A percentile compares a stretch with the other conserved stretches of the same genome.
Conservation (phyloP, 2,888 invertebrate species). For the Isoperla grammatica region DNA sequence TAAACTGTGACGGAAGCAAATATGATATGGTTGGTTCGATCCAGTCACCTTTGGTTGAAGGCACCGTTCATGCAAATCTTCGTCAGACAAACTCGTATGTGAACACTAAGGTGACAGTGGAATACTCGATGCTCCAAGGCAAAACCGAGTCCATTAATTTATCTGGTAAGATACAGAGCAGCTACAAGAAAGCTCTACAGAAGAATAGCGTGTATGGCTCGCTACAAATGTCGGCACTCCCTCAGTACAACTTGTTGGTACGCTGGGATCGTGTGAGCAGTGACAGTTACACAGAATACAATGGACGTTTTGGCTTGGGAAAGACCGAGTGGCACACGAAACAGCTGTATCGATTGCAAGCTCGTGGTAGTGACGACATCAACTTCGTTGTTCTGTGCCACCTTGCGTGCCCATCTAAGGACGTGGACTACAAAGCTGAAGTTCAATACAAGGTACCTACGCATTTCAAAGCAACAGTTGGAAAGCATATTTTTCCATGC, state of each 20-base stretch:
- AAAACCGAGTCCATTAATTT: constrained; percentile 33
- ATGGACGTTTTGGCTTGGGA: constrained; percentile 33
- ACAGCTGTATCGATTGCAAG: constrained; percentile 34
- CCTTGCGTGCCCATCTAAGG: constrained; percentile 32
- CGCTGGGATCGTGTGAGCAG: constrained; percentile 36
- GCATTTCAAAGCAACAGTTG: too few relatives aligned
- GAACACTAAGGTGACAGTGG: constrained; percentile 35
- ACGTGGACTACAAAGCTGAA: constrained; percentile 34
- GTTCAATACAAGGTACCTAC: constrained; percentile 27
- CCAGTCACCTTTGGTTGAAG: constrained; percentile 35
- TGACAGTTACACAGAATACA: constrained; percentile 36
- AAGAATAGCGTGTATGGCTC: constrained; percentile 30
- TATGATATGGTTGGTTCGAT: constrained; percentile 32
- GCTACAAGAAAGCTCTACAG: constrained; percentile 33
- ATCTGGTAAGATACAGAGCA: constrained; percentile 34
- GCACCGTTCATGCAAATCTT: constrained; percentile 33
- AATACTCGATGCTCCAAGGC: constrained; percentile 35
- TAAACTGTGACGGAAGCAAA: constrained; percentile 32
- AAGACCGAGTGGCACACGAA: constrained; percentile 36
- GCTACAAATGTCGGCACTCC: constrained; percentile 20
- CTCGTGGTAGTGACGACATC: constrained; percentile 28
- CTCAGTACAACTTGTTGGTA: constrained; percentile 33
- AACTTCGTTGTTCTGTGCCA: constrained; percentile 33
- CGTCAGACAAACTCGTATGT: constrained; percentile 32
- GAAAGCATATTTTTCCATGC: too few relatives aligned